Evolutionary conservation across 2,888 invertebrate genomes (phyloP).

Genomic region (Sialis lutaria): DNA sequence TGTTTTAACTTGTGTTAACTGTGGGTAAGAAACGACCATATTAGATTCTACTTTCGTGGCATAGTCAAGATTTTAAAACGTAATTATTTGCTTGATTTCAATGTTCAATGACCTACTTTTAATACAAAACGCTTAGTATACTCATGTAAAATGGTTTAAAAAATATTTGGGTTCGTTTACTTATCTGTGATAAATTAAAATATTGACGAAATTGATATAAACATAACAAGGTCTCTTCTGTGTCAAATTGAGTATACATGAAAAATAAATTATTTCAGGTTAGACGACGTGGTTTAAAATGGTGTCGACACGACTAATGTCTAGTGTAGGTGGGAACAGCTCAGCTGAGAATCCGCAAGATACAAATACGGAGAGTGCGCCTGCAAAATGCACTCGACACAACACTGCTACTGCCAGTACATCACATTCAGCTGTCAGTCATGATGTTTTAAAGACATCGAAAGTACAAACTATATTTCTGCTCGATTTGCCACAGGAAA

Average conservation of each 20-base stretch:
- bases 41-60: constrained; percentile 5
- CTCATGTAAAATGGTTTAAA: not conserved
- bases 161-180: not conserved
- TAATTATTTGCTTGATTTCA: not conserved
- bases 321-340: constrained; percentile 19
- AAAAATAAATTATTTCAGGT: no score
- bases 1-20: not conserved
- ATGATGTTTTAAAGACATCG: constrained; percentile 9
- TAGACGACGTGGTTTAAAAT: constrained; percentile 16
- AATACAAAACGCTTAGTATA: no score
- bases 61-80: not conserved
- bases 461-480: constrained; percentile 24
- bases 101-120: no score
- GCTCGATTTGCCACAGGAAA: constrained; percentile 62
- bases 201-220: not conserved
- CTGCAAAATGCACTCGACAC: constrained; percentile 20
- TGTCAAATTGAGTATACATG: not conserved
- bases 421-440: constrained; percentile 12
- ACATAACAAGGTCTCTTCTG: not conserved
- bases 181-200: not conserved
- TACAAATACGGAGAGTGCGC: constrained; percentile 16
- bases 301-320: constrained; percentile 37
- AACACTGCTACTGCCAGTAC: constrained; percentile 12
- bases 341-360: constrained; percentile 21
- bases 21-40: constrained; percentile 5